phyloP scores from a whole-genome alignment of 2,797 vertebrate genomes.

The Falco concolor region DNA sequence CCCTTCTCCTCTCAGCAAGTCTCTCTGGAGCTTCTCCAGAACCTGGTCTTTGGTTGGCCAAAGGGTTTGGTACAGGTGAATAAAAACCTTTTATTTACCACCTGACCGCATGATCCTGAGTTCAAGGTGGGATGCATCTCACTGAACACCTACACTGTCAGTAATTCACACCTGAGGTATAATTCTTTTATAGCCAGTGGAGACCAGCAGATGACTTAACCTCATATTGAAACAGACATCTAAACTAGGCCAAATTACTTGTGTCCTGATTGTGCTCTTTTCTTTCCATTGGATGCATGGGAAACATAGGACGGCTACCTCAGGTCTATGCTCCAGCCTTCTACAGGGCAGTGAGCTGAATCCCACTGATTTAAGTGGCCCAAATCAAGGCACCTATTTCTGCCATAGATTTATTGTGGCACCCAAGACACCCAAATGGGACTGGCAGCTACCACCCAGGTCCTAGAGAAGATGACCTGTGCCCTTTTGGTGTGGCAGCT shows the following conservation, averaged over 20 bases:
- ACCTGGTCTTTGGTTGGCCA: not conserved
- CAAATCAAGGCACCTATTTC: not conserved
- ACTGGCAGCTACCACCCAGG: not conserved
- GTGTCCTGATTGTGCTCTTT: not conserved
- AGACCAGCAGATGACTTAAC: not conserved
- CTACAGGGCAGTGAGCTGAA: not conserved
- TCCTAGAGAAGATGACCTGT: not conserved
- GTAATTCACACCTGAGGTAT: not conserved
- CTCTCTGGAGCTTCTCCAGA: not conserved
- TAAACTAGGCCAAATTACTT: not conserved
- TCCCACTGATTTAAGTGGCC: not conserved
- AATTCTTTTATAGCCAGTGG: not conserved
- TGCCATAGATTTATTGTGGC: fast-evolving
- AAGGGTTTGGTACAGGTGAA: not conserved
- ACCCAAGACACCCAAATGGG: not conserved
- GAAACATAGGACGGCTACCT: not conserved
- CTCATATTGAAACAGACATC: not conserved
- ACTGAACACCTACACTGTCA: not conserved
- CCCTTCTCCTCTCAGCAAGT: not conserved
- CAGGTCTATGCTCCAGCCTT: not conserved
- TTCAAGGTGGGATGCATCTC: not conserved
- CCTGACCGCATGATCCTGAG: not conserved
- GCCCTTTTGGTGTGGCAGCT: not conserved
- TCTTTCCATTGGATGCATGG: not conserved
- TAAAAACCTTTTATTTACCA: not conserved